Base-by-base conservation (phyloP, 2,888 invertebrate genomes). In the Philhelius pedissequus region DNA sequence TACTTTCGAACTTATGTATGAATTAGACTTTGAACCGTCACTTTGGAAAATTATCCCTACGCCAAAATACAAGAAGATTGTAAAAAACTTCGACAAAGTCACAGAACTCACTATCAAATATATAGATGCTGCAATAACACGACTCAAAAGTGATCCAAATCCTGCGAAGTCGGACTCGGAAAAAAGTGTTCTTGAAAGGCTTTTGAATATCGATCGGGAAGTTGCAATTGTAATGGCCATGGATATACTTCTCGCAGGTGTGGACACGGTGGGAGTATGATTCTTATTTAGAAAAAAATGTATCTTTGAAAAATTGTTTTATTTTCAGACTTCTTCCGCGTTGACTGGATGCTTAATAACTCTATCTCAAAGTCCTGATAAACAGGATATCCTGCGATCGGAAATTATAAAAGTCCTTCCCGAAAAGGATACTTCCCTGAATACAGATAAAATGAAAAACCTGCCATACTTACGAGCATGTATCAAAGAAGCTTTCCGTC, bases 401-500 rank as follows among this genome's bases (percentile, higher is more conserved):
- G 95, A 95, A 89, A 88, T 94, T 9, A 73, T 89, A 0, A 89
- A 88, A 0, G 89, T 91, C 13, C 87, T 93, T 32, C 91, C 92
- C 0, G 82, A 88, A 2, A 91, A 90, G 60, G 86, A 90, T 38
- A 88, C 90, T 0, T 87, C 88, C 13, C 86, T 93, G 7, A 92
- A 91, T 0, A 87, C 89, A 0, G 89, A 91, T 3, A 89, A 91
- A 84, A 88, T 93, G 52, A 90, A 91, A 18, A 89, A 92, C 60
- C 90, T 93, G 69, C 92, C 93, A 0, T 96, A 95, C 88, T 89
- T 96, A 13, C 94, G 93, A 87, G 95, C 95, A 0, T 95, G 95
- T 87, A 92, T 96, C 35, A 96, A 95, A 88, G 96, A 96, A 90
- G 92, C 94, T 0, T 90, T 95, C 75, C 92, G 96, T 87, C 62